Percentiles rank a stretch among this genome's conserved stretches.
phyloP scores from a whole-genome alignment of 2,797 vertebrate species.

The Pseudomugil gertrudae region DNA sequence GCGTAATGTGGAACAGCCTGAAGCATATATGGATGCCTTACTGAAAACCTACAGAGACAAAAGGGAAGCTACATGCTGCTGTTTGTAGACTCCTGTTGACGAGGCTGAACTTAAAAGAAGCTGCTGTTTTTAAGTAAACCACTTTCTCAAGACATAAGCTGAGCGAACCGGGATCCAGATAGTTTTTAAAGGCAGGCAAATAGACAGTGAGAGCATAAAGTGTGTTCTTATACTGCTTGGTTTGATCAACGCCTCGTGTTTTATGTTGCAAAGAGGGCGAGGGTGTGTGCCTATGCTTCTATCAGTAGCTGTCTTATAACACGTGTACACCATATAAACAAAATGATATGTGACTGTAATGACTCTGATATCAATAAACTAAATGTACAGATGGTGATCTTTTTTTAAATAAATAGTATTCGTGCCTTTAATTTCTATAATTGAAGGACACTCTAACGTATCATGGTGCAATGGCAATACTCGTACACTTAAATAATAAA shows the following conservation, averaged over 20 bases:
- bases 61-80: slow-evolving; percentile 8
- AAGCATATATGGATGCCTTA: slow-evolving; percentile 70
- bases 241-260: slow-evolving; percentile 26
- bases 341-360: slow-evolving; percentile 48
- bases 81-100: neutral
- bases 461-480: no score
- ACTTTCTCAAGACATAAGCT: no score
- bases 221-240: slow-evolving; percentile 15
- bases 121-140: no score
- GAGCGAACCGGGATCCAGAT: slow-evolving; percentile 25
- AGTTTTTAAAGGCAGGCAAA: slow-evolving; percentile 5
- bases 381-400: slow-evolving; percentile 7
- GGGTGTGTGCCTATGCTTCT: slow-evolving; percentile 65
- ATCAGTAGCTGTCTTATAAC: slow-evolving; percentile 38
- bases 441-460: neutral
- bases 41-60: slow-evolving; percentile 43
- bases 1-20: slow-evolving; percentile 42
- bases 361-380: slow-evolving; percentile 56
- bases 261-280: slow-evolving; percentile 5
- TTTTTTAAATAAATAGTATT: neutral
- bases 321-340: slow-evolving; percentile 54
- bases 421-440: no score
- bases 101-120: slow-evolving; percentile 18
- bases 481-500: no score
- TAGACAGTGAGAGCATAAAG: slow-evolving; percentile 4